Conservation (phyloP, 2,888 invertebrate species). For the Amiota minor region DNA sequence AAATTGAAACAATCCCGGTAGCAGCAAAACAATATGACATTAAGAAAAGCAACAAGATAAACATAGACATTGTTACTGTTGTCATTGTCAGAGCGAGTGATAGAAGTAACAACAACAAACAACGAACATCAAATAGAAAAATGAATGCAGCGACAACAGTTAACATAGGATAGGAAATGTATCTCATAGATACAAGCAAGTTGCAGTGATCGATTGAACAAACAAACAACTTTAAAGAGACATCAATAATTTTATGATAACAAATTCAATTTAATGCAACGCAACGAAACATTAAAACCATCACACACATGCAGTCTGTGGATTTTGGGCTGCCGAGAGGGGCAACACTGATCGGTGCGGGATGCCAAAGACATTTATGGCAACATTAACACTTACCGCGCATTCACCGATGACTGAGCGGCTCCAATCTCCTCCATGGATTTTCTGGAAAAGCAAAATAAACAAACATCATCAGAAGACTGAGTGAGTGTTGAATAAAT, state of each 20-base stretch:
- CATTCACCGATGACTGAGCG: conserved; percentile 85
- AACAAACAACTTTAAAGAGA: conserved; percentile 40
- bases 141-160: conserved; percentile 25
- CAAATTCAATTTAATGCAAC: conserved; percentile 65
- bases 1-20: conserved; percentile 65
- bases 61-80: conserved; percentile 39
- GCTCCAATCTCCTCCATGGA: conserved; percentile 89
- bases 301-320: conserved; percentile 42
- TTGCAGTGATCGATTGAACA: conserved; percentile 12
- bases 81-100: conserved; percentile 40
- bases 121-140: conserved; percentile 25
- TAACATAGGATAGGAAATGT: conserved; percentile 24
- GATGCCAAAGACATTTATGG: conserved; percentile 51
- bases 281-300: conserved; percentile 43
- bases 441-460: conserved; percentile 83
- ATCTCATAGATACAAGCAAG: conserved; percentile 25
- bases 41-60: conserved; percentile 43
- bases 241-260: conserved; percentile 73
- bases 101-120: conserved; percentile 31
- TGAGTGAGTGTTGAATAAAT: conserved; percentile 51
- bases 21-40: conserved; percentile 48
- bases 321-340: conserved; percentile 12
- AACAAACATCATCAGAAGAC: conserved; percentile 36
- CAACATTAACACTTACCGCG: conserved; percentile 82
- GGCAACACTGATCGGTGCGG: conserved; percentile 45